phyloP scores from a whole-genome alignment of 2,888 invertebrate genomes.

The Anthophora plumipes region DNA sequence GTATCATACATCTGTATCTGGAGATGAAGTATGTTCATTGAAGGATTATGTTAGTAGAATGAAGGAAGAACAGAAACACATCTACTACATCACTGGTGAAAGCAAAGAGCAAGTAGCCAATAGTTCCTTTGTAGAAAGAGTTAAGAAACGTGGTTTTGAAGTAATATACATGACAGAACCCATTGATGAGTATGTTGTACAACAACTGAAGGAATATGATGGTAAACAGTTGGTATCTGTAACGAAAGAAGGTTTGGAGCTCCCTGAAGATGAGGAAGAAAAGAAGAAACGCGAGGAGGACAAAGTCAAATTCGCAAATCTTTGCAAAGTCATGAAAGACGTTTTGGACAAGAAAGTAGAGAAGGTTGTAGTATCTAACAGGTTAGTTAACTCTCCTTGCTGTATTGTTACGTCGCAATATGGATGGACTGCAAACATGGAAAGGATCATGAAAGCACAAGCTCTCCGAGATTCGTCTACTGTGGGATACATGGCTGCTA shows the following conservation, averaged over 20 bases:
- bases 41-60: slow-evolving; percentile 98
- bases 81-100: slow-evolving; percentile 99
- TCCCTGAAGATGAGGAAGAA: slow-evolving; percentile 98
- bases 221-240: slow-evolving; percentile 98
- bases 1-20: slow-evolving; percentile 97
- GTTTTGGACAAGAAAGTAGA: slow-evolving; percentile 99
- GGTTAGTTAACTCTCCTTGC: slow-evolving; percentile 98
- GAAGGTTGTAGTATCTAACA: slow-evolving; percentile 98
- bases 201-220: slow-evolving; percentile 99
- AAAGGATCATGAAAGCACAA: slow-evolving; percentile 99
- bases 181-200: slow-evolving; percentile 99
- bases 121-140: slow-evolving; percentile 98
- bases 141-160: slow-evolving; percentile 99
- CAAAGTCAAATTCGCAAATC: slow-evolving; percentile 90
- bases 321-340: slow-evolving; percentile 97
- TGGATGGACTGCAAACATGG: slow-evolving; percentile 99
- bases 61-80: slow-evolving; percentile 99
- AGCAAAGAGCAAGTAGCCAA: slow-evolving; percentile 96
- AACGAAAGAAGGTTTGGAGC: slow-evolving; percentile 98
- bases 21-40: slow-evolving; percentile 96
- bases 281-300: slow-evolving; percentile 98
- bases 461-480: slow-evolving; percentile 98
- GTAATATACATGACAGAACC: slow-evolving; percentile 99
- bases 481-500: slow-evolving; percentile 99
- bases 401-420: slow-evolving; percentile 99